Percentiles rank a stretch among this genome's conserved stretches.
These are phyloP conservation scores for Drosophila elegans DNA, from an alignment of 1,140 invertebrate species.

Conservation along the genomic window DNA sequence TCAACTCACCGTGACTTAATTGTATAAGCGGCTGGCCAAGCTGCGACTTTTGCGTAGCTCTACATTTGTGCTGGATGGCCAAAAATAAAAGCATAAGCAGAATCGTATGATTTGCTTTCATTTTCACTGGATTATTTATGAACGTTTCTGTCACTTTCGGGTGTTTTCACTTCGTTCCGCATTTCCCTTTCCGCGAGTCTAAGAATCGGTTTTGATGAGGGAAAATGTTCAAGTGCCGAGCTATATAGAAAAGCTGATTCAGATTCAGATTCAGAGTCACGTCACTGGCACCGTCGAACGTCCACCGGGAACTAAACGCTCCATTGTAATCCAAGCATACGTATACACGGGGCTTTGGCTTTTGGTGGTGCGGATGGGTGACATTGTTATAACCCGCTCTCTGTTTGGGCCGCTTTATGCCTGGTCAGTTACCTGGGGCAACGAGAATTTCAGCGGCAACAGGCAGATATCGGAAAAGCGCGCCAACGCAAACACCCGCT, in stretches of 20 bases:
- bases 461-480: constrained; percentile 66
- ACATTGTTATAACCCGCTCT: constrained; percentile 63
- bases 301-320: constrained; percentile 70
- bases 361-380: constrained; percentile 38
- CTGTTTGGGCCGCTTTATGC: constrained; percentile 79
- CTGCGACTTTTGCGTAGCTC: constrained; percentile 36
- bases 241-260: neutral
- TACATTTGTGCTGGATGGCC: constrained; percentile 22
- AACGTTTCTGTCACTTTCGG: constrained; percentile 24
- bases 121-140: constrained; percentile 51
- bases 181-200: constrained; percentile 14
- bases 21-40: constrained; percentile 78
- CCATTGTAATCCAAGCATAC: constrained; percentile 62
- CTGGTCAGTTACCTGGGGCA: constrained; percentile 84
- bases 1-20: constrained; percentile 84
- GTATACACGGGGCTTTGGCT: constrained; percentile 21
- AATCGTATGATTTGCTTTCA: constrained; percentile 53
- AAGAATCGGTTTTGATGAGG: constrained; percentile 1
- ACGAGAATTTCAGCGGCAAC: constrained; percentile 61
- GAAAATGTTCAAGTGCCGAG: neutral
- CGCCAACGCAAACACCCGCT: constrained; percentile 42
- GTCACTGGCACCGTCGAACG: constrained; percentile 61
- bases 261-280: constrained; percentile 11
- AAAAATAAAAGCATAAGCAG: constrained; percentile 48
- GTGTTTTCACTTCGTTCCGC: constrained; percentile 21